Conservation (phyloP, 2,113 vertebrate species). For the Phylloscopus trochilus region DNA sequence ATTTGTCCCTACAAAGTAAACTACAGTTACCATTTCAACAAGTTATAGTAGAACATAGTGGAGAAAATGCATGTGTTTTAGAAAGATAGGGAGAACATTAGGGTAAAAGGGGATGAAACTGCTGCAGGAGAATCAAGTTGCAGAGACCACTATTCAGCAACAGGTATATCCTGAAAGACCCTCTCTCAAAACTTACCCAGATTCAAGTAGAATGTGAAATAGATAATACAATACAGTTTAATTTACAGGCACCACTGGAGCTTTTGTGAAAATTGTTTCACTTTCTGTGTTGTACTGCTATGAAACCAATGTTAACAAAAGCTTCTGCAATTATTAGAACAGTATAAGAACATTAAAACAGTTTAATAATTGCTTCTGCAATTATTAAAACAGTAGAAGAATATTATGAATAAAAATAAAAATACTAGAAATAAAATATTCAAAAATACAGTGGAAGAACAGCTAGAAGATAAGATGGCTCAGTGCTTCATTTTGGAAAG, state of each 20-base stretch:
- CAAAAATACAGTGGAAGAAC: not conserved
- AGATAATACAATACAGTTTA: not conserved
- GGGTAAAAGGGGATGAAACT: not conserved
- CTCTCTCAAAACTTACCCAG: not conserved
- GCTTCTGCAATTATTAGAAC: not conserved
- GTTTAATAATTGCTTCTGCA: not conserved
- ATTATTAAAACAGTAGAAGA: not conserved
- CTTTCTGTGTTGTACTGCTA: not conserved
- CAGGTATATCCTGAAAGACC: not conserved
- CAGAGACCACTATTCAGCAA: not conserved
- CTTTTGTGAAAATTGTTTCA: not conserved
- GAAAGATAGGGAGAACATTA: rapidly evolving
- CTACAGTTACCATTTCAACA: not conserved
- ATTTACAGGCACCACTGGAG: not conserved
- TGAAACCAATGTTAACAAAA: not conserved
- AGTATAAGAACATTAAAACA: not conserved
- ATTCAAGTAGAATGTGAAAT: not conserved
- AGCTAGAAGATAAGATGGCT: not conserved
- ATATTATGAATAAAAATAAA: not conserved
- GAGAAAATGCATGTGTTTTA: not conserved
- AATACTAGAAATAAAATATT: not conserved
- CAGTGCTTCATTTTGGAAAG: not conserved
- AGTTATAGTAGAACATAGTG: not conserved
- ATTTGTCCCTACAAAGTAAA: not conserved
- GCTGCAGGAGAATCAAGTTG: not conserved